phyloP scores from a whole-genome alignment of 2,797 vertebrate genomes.

The Xyrichtys novacula region DNA sequence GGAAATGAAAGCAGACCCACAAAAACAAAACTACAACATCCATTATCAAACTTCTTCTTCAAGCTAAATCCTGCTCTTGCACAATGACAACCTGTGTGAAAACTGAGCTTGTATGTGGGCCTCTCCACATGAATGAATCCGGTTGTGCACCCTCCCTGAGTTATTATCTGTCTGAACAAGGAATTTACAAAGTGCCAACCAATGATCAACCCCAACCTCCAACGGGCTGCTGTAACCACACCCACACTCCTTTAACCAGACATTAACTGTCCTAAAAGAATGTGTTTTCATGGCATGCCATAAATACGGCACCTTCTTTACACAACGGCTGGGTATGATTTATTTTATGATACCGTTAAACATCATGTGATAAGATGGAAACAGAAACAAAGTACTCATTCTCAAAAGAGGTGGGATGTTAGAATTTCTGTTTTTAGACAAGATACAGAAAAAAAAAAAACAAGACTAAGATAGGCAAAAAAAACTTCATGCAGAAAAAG shows the following conservation, averaged over 20 bases:
- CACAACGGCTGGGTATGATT: neutral
- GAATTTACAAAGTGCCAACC: neutral
- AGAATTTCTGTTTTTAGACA: too few relatives aligned
- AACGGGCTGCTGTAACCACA: neutral
- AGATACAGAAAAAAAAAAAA: too few relatives aligned
- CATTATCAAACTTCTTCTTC: too few relatives aligned
- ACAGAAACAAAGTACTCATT: too few relatives aligned
- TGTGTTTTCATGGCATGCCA: neutral
- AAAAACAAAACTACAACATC: too few relatives aligned
- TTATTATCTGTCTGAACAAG: neutral
- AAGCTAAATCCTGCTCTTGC: too few relatives aligned
- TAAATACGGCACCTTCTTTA: neutral
- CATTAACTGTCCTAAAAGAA: neutral
- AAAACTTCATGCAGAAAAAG: too few relatives aligned
- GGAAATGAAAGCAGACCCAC: neutral
- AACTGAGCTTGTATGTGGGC: too few relatives aligned
- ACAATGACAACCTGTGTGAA: too few relatives aligned
- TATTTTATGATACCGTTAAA: neutral
- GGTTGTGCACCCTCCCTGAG: neutral
- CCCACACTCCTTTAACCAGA: neutral
- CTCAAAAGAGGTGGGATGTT: too few relatives aligned
- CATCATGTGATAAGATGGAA: neutral
- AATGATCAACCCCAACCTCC: neutral
- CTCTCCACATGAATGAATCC: too few relatives aligned
- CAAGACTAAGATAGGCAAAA: too few relatives aligned